phyloP scores from a whole-genome alignment of 1,140 invertebrate species.

The Coelopa frigida region DNA sequence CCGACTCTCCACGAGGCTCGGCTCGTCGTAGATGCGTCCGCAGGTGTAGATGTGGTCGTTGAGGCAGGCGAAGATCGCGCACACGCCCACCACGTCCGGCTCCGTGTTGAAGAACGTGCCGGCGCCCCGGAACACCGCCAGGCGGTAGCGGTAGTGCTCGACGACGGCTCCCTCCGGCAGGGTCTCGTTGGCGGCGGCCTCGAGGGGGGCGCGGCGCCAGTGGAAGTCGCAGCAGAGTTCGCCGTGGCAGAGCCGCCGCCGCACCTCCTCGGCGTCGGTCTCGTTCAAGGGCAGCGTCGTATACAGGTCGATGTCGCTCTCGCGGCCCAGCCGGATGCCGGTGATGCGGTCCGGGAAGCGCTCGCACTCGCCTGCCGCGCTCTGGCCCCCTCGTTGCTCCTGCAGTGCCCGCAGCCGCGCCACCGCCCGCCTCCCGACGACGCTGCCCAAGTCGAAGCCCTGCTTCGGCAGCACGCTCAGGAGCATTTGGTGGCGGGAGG shows the following conservation, averaged over 20 bases:
- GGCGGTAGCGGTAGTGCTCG: conserved; percentile 1
- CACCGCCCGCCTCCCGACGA: too few species aligned
- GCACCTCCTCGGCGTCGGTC: too few species aligned
- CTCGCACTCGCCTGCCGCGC: background rate
- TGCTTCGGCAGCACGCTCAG: conserved; percentile 46
- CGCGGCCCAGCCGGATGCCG: conserved; percentile 2
- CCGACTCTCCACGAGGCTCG: background rate
- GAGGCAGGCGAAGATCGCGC: conserved; percentile 10
- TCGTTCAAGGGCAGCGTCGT: background rate
- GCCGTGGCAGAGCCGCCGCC: conserved; percentile 1
- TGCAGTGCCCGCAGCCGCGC: background rate
- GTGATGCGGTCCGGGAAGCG: too few species aligned
- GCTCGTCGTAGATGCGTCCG: background rate
- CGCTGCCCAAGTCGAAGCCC: background rate
- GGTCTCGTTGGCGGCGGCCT: background rate
- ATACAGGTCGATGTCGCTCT: conserved; percentile 5
- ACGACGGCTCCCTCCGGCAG: background rate
- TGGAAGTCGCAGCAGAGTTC: conserved; percentile 13
- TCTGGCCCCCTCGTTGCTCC: background rate
- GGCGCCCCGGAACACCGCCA: conserved; percentile 4
- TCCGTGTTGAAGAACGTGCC: conserved; percentile 4
- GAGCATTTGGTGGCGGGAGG: background rate
- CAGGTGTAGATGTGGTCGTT: conserved; percentile 7
- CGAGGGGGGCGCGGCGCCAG: background rate
- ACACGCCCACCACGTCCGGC: conserved; percentile 1